Base-by-base conservation (phyloP, 1,140 invertebrate species). In the Drosophila sulfurigaster region DNA sequence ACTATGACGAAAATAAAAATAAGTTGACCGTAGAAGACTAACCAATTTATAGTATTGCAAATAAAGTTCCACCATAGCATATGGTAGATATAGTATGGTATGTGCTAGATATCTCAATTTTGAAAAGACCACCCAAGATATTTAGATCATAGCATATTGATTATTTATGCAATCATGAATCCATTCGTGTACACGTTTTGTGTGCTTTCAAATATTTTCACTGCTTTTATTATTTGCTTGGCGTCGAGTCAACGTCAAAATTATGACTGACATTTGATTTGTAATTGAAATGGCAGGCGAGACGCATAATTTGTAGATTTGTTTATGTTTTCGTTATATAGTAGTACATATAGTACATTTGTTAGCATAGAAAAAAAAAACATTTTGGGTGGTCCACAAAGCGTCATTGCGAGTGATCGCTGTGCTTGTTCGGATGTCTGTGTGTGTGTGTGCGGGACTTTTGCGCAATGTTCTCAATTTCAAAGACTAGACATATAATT, bases 201-300 rank as follows among this genome's bases (percentile, higher is more conserved):
- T 56, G 71, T 60, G 51, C 77, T 83, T 74, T 60, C 43, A 83
- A 83, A 82, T 82, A 83, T 80, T 82, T 82, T 82, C 32, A 41
- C 16, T 75, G 15, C 30, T 51, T 38, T 68, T 48, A 65, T 79
- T 59, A 68, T 79, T 79, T 75, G 63, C 65, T 59, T 73, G 62
- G 70, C 70, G 67, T 16, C 58, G 25, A 56, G 64, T 10, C 68
- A 54, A 64, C 63, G 66, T 82, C 69, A 67, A 79, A 49, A 41
- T 51, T 68, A 62, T 77, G 81, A 83, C 81, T 73, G 81, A 83
- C 81, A 81, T 83, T 85, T 85, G 81, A 83, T 85, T 85, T 83
- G 81, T 83, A 85, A 85, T 83, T 83, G 81, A 77, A 83, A 76
- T 59, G 62, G 60, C 62, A 54, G 62, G 25, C 65, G 73, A 60